phyloP scores from a whole-genome alignment of 2,797 vertebrate species.

The Gambusia yucatana region DNA sequence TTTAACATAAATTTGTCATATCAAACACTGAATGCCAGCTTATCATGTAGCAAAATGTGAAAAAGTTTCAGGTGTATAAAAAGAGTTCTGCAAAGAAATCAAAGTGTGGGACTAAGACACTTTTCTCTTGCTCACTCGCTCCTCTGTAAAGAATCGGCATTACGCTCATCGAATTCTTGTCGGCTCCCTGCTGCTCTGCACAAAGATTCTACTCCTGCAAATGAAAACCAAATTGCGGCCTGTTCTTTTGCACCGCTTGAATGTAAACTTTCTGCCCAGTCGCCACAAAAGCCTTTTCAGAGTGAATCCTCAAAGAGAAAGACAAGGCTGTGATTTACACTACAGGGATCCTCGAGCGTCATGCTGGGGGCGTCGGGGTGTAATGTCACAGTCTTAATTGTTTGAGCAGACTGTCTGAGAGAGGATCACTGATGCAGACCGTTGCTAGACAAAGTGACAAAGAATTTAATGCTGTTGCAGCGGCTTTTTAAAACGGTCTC shows the following conservation, averaged over 20 bases:
- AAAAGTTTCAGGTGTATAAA: neutral
- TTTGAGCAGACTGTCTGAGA: slow-evolving; percentile 31
- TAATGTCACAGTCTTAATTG: slow-evolving; percentile 37
- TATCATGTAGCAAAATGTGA: neutral
- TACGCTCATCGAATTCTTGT: slow-evolving; percentile 36
- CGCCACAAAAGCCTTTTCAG: slow-evolving; percentile 70
- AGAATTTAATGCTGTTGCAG: slow-evolving; percentile 19
- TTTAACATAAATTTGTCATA: neutral
- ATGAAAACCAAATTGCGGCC: slow-evolving; percentile 63
- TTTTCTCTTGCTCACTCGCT: slow-evolving; percentile 4
- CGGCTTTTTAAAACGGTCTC: slow-evolving; percentile 1
- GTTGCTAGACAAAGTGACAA: slow-evolving; percentile 12
- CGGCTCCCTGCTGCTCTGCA: slow-evolving; percentile 41
- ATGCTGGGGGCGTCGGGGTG: slow-evolving; percentile 35
- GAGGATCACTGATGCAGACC: slow-evolving; percentile 22
- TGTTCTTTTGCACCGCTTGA: slow-evolving; percentile 54
- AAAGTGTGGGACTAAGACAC: neutral
- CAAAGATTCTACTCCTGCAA: slow-evolving; percentile 44
- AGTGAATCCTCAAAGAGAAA: slow-evolving; percentile 37
- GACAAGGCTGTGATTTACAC: slow-evolving; percentile 72
- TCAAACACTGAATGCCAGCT: neutral
- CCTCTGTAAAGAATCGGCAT: slow-evolving; percentile 32
- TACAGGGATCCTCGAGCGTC: slow-evolving; percentile 54
- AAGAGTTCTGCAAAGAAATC: neutral
- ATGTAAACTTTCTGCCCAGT: slow-evolving; percentile 50